Percentiles rank a stretch among this genome's conserved stretches.
Evolutionary conservation across 2,113 vertebrate genomes (phyloP).

Genomic region (Coreoperca whiteheadi): DNA sequence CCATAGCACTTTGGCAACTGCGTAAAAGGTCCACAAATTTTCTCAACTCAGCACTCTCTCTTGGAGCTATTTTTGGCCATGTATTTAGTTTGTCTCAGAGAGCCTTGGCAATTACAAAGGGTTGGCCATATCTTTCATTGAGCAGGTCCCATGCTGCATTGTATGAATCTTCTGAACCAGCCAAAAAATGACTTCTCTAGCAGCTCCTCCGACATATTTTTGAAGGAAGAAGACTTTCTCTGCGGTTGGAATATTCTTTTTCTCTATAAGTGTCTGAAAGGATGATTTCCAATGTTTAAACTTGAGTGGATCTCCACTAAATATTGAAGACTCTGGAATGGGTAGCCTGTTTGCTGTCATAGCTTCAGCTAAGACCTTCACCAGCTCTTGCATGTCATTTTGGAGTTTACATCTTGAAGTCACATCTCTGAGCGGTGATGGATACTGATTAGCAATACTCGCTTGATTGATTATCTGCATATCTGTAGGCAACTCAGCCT

Average conservation of each 20-base stretch:
- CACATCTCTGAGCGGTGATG: neutral
- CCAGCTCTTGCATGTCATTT: too few species aligned
- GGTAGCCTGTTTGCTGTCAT: neutral
- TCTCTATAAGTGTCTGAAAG: neutral
- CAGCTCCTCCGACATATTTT: neutral
- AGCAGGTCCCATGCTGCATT: neutral
- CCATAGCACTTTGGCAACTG: too few species aligned
- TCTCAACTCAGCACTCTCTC: too few species aligned
- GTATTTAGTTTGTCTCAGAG: too few species aligned
- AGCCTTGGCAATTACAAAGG: too few species aligned
- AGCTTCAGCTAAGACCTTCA: neutral
- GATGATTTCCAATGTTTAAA: neutral
- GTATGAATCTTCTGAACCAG: neutral
- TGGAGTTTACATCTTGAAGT: too few species aligned
- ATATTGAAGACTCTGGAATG: neutral
- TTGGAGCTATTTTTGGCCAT: too few species aligned
- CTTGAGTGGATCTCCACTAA: constrained; percentile 1
- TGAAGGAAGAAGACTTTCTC: neutral
- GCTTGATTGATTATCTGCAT: too few species aligned
- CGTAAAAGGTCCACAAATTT: too few species aligned
- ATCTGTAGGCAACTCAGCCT: neutral
- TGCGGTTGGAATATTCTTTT: neutral
- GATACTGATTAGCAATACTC: neutral
- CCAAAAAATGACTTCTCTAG: neutral
- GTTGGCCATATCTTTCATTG: too few species aligned